Base-by-base conservation (phyloP, 2,797 vertebrate genomes). In the Vireo griseus region DNA sequence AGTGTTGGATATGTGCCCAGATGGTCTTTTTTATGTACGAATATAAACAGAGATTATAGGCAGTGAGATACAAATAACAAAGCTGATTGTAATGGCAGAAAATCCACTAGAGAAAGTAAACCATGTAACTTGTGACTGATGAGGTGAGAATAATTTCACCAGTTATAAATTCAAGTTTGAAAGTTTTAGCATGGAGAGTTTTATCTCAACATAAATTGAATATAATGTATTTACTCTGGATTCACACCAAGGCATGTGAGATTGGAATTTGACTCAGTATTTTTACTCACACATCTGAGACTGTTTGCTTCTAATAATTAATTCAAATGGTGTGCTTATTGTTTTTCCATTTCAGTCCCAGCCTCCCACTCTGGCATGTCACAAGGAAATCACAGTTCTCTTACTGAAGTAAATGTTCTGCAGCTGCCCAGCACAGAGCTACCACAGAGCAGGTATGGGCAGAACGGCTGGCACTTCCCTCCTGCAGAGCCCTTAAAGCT, bases 101-200 rank as follows among this genome's bases (percentile, higher is more conserved):
- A 96, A 95, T 55, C 44, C 66, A 45, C 86, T 31, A 72, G 16
- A 78, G 47, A 88, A 92, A 95, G 73, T 88, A 93, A 93, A 93
- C 83, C n/a, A 6, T 78, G 69, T 78, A 73, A 66, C 86, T 73
- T 51, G 39, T 84, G 86, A 95, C 83, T 86, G 67, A 94, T 95
- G 71, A 92, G 67, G 94, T 97, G 74, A 28, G 44, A 94, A 73
- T 82, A 81, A 73, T 90, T 95, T 84, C 29, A 57, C n/a, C 21
- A 63, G 51, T 50, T 57, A 45, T 22, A 88, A 75, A 92, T 80
- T 67, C 3, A 3, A 25, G 15, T 67, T 88, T 90, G 67, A 81
- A 84, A 69, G 59, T 55, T 92, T 74, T 63, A 88, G 13, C 63
- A 78, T 31, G 58, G 59, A 48, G 14, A 37, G 33, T 25, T 86